phyloP scores from a whole-genome alignment of 2,888 invertebrate genomes.

The Phyllotreta striolata region DNA sequence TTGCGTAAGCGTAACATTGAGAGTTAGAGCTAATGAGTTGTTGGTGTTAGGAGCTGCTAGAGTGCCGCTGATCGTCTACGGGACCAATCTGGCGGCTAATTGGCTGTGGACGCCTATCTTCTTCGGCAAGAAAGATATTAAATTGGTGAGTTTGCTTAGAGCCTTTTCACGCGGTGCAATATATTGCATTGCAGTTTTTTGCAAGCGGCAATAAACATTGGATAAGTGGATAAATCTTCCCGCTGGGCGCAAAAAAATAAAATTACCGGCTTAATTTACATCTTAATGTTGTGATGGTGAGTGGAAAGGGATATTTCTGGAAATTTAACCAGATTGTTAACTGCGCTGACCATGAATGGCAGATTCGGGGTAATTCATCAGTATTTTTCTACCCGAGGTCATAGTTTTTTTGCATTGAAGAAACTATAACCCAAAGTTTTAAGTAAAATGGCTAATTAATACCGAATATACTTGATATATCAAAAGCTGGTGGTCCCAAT shows the following conservation, averaged over 20 bases:
- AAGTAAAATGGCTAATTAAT: not conserved
- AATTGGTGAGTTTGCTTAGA: slow-evolving; percentile 7
- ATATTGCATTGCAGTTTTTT: too few relatives aligned
- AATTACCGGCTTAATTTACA: not conserved
- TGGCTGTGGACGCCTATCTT: slow-evolving; percentile 89
- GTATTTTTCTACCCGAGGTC: too few relatives aligned
- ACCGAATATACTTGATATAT: not conserved
- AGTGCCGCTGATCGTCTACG: slow-evolving; percentile 76
- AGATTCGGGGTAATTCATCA: too few relatives aligned
- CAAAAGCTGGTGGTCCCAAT: not conserved
- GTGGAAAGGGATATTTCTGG: too few relatives aligned
- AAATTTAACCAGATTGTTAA: too few relatives aligned
- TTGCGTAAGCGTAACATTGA: not conserved
- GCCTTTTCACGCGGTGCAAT: not conserved
- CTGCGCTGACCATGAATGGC: too few relatives aligned
- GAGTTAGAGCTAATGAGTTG: not conserved
- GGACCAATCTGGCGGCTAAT: slow-evolving; percentile 78
- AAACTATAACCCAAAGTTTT: not conserved
- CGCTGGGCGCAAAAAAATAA: too few relatives aligned
- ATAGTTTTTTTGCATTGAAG: too few relatives aligned
- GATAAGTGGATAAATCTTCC: too few relatives aligned
- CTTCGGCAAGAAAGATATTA: slow-evolving; percentile 54
- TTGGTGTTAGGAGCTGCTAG: slow-evolving; percentile 64
- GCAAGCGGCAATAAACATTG: too few relatives aligned
- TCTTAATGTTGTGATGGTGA: too few relatives aligned